Percentiles rank a stretch among this genome's conserved stretches.
Conservation (phyloP, 2,113 vertebrate genomes). For the Parotia lawesii region DNA sequence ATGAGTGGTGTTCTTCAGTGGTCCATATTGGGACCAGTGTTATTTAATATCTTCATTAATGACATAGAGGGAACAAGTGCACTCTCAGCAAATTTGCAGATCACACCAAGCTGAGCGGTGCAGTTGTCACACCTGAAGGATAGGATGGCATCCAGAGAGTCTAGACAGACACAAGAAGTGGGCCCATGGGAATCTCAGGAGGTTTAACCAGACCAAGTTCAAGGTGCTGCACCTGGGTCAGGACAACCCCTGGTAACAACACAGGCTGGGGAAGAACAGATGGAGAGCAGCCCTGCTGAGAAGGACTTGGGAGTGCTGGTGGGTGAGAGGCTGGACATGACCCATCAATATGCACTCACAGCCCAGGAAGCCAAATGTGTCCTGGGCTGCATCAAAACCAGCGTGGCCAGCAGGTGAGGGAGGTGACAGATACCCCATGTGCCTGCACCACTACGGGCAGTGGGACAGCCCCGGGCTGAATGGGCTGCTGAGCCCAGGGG, state of each 20-base stretch:
- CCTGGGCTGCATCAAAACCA: background rate
- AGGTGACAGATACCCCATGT: fast-evolving
- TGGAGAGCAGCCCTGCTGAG: background rate
- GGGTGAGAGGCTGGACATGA: background rate
- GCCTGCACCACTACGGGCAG: too few species aligned
- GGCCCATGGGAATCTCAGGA: background rate
- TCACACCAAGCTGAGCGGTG: background rate
- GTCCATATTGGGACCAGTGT: fast-evolving
- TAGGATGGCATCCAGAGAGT: background rate
- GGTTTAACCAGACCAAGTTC: background rate
- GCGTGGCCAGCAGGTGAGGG: fast-evolving
- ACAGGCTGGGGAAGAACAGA: background rate
- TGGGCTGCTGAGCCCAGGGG: background rate
- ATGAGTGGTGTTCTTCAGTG: too few species aligned
- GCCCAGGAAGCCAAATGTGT: background rate
- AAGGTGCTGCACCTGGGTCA: background rate
- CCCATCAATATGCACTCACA: background rate
- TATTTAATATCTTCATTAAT: background rate
- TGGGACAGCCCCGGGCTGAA: fast-evolving
- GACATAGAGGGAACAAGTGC: background rate
- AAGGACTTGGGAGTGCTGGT: background rate
- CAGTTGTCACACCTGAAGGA: background rate
- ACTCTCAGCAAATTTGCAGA: background rate
- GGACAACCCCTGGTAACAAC: background rate
- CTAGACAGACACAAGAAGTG: background rate